Evolutionary conservation across 2,797 vertebrate species (phyloP), one percentile per base, ranked within the genome.

Genomic region (Coluber constrictor): DNA sequence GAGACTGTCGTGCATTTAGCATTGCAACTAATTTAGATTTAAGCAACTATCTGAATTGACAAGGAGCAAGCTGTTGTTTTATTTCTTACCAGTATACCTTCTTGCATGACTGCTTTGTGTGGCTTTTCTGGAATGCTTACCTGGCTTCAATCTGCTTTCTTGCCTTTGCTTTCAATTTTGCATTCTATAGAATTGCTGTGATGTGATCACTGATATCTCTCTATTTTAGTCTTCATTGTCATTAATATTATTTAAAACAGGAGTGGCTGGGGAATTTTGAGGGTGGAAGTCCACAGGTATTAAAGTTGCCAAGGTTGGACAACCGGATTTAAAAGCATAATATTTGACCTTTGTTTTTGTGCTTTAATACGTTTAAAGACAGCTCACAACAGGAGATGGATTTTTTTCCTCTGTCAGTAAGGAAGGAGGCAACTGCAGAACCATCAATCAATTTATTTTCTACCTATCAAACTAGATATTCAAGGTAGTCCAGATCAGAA

Each of bases 11-110:
- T 66, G 29, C 83, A 55, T 66, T 63, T 27, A 66, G n/a, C 63
- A 47, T 86, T 60, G 51, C 29, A 32, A 32, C 90, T 87, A 70
- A n/a, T 51, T 56, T 87, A 88, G 60, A 32, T 32, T 5, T 66
- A 8, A 87, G n/a, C 59, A 91, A 91, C 59, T 66, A 63, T 10
- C 32, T 55, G 27, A 92, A 87, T 23, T 55, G 51, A 88, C 32
- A 20, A 87, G 47, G 86, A 27, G 13, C 51, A 70, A 54, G 60
- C 56, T 79, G 90, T 20, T 63, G 56, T 70, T 87, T 92, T 51
- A 92, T 32, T 87, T 87, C 47, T n/a, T 91, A n/a, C n/a, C 25
- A 70, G 32, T 88, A 92, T 74, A 70, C 16, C 27, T 92, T 74
- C 16, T 92, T 57, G n/a, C 63, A 88, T 29, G 63, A 63, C 63